phyloP scores from a whole-genome alignment of 2,113 vertebrate genomes.

The Corythoichthys intestinalis region DNA sequence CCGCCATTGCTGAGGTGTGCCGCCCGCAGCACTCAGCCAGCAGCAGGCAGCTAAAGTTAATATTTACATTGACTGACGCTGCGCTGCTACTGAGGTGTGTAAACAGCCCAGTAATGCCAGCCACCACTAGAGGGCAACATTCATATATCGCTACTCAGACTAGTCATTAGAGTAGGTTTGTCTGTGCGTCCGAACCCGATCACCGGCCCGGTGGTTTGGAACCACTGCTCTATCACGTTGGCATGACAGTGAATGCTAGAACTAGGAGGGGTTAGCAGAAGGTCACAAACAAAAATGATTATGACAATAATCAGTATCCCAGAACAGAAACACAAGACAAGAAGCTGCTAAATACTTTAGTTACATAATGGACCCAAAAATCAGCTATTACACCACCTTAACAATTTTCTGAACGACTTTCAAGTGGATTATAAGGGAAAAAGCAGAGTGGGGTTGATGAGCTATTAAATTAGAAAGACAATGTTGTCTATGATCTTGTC shows the following conservation, averaged over 20 bases:
- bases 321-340: not conserved
- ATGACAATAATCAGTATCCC: not conserved
- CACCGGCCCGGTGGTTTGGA: no score
- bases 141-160: no score
- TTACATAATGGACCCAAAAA: not conserved
- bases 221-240: conserved; percentile 9
- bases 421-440: conserved; percentile 4
- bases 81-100: no score
- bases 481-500: not conserved
- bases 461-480: conserved; percentile 32
- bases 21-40: no score
- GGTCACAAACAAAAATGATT: conserved; percentile 16
- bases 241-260: conserved; percentile 1
- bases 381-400: conserved; percentile 13
- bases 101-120: no score
- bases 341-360: not conserved
- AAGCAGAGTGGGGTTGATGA: conserved; percentile 34
- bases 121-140: no score
- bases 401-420: conserved; percentile 7
- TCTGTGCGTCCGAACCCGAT: no score
- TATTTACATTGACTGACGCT: no score
- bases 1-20: no score
- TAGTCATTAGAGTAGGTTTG: no score
- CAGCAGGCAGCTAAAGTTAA: no score
- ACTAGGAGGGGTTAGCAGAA: conserved; percentile 19